A percentile compares a stretch with the other conserved stretches of the same genome.
Evolutionary conservation across 2,888 invertebrate species (phyloP).

Genomic region (Halictus quadricinctus): DNA sequence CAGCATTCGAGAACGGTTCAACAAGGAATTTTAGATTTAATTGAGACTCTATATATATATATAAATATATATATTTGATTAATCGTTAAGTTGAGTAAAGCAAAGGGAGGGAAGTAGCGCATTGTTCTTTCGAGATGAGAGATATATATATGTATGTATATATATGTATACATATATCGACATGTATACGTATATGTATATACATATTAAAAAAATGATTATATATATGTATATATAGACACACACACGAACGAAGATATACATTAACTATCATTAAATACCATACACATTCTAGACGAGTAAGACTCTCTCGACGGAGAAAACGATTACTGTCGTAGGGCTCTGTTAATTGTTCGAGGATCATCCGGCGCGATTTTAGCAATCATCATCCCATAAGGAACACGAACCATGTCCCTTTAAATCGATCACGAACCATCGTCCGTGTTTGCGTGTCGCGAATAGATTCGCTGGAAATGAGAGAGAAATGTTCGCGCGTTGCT

Average conservation of each 20-base stretch:
- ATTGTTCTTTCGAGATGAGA: conserved; percentile 20
- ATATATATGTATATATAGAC: background rate
- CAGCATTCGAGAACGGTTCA: conserved; percentile 40
- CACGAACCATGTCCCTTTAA: background rate
- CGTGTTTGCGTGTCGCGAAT: conserved; percentile 14
- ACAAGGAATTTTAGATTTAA: conserved; percentile 50
- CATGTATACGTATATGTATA: background rate
- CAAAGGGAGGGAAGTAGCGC: background rate
- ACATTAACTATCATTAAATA: conserved; percentile 18
- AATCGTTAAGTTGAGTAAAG: conserved; percentile 20
- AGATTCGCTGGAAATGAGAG: background rate
- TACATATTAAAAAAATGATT: background rate
- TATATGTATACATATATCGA: background rate
- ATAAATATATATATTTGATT: conserved; percentile 13
- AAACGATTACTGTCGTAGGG: conserved; percentile 24
- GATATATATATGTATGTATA: background rate
- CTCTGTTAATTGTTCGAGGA: conserved; percentile 45
- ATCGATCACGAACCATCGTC: conserved; percentile 22
- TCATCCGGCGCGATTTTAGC: conserved; percentile 22
- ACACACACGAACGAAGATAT: background rate
- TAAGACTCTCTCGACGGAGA: conserved; percentile 44
- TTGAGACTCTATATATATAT: conserved; percentile 27
- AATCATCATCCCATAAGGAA: background rate
- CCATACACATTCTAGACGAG: conserved; percentile 43
- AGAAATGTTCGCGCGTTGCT: conserved; percentile 23